Percentiles rank a stretch among this genome's conserved stretches.
phyloP scores from a whole-genome alignment of 2,113 vertebrate species.

The Sardina pilchardus region DNA sequence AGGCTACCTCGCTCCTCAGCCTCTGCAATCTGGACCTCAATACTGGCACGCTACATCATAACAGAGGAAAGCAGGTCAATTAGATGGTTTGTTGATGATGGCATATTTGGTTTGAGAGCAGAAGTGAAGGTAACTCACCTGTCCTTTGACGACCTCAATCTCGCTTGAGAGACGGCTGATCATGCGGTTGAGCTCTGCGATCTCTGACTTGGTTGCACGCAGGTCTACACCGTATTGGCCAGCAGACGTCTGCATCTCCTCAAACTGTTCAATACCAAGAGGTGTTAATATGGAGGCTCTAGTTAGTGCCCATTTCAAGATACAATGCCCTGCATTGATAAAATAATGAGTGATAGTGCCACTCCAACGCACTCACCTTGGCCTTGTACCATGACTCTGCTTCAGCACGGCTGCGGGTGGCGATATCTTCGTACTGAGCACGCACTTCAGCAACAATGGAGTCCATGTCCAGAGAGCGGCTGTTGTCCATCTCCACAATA shows the following conservation, averaged over 20 bases:
- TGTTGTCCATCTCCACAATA: constrained; percentile 87
- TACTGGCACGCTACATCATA: constrained; percentile 71
- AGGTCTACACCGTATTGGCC: constrained; percentile 72
- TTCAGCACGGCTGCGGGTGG: constrained; percentile 72
- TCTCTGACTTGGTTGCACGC: constrained; percentile 78
- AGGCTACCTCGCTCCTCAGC: constrained; percentile 84
- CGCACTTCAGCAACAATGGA: constrained; percentile 83
- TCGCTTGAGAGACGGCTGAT: constrained; percentile 81
- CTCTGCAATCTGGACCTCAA: constrained; percentile 83
- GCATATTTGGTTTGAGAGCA: neutral
- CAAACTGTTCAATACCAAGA: constrained; percentile 66
- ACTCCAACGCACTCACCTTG: constrained; percentile 69
- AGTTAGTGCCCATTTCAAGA: neutral
- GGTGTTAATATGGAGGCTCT: neutral
- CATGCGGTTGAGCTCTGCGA: constrained; percentile 80
- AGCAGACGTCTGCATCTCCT: constrained; percentile 73
- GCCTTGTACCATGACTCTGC: constrained; percentile 77
- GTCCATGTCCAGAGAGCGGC: constrained; percentile 81
- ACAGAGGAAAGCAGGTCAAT: neutral
- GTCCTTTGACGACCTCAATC: constrained; percentile 78
- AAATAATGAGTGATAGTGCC: neutral
- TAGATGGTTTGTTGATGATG: neutral
- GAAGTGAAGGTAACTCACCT: constrained; percentile 66
- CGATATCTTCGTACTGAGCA: constrained; percentile 82
- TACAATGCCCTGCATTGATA: neutral